These are phyloP conservation scores for Poeciliopsis retropinna DNA, from an alignment of 2,113 vertebrate genomes.

Conservation along the genomic window DNA sequence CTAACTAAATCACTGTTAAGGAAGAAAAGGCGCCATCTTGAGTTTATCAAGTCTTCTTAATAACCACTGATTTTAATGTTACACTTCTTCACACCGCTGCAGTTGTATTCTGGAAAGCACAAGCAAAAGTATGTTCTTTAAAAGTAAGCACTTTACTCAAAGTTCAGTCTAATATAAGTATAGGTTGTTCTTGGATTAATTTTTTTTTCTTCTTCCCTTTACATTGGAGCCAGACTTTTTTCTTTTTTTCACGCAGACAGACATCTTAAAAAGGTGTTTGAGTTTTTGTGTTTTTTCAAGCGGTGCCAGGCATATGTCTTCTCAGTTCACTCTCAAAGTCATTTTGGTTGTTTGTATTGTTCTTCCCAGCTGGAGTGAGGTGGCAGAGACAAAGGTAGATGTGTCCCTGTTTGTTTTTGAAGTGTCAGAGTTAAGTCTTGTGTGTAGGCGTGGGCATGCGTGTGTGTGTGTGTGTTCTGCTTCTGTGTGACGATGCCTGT, in stretches of 20 bases:
- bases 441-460: conserved; percentile 23
- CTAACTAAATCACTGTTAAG: not conserved
- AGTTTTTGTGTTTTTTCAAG: conserved; percentile 43
- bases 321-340: conserved; percentile 54
- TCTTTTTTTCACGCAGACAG: conserved; percentile 11
- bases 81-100: not conserved
- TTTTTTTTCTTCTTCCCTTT: not conserved
- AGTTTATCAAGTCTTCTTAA: not conserved
- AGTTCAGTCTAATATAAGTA: not conserved
- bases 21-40: not conserved
- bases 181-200: not conserved
- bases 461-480: conserved; percentile 25
- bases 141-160: not conserved
- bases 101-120: not conserved
- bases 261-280: conserved; percentile 32
- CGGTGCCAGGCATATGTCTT: conserved; percentile 35
- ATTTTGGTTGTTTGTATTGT: conserved; percentile 64
- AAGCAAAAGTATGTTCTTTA: not conserved
- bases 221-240: not conserved
- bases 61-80: not conserved
- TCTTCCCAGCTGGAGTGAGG: conserved; percentile 62
- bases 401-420: conserved; percentile 68
- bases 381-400: conserved; percentile 63
- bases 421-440: conserved; percentile 64
- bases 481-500: conserved; percentile 72